Conservation (phyloP, 2,797 vertebrate genomes). For the Paramormyrops hopkinsi region DNA sequence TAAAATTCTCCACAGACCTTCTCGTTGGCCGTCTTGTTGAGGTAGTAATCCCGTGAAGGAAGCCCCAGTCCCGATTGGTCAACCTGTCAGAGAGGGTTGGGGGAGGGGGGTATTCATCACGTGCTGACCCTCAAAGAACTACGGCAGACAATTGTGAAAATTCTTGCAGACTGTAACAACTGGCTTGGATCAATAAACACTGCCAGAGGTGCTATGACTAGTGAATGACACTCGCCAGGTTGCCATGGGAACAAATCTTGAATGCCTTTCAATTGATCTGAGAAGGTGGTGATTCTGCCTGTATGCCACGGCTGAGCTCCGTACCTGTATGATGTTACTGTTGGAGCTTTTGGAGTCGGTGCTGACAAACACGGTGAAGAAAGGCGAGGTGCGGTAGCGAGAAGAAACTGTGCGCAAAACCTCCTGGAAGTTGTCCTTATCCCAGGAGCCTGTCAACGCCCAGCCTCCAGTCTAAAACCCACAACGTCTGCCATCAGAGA, state of each 20-base stretch:
- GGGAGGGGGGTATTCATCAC: slow-evolving; percentile 26
- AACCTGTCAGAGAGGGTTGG: slow-evolving; percentile 58
- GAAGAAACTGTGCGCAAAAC: slow-evolving; percentile 77
- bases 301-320: background rate
- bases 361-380: slow-evolving; percentile 88
- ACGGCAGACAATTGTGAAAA: background rate
- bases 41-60: slow-evolving; percentile 89
- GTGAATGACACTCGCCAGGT: background rate
- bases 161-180: background rate
- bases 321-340: slow-evolving; percentile 93
- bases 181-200: background rate
- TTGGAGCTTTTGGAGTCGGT: slow-evolving; percentile 93
- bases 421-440: slow-evolving; percentile 79
- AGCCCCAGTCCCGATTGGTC: slow-evolving; percentile 90
- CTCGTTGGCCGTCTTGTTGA: slow-evolving; percentile 91
- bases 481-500: background rate
- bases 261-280: background rate
- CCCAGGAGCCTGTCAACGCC: slow-evolving; percentile 75
- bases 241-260: background rate
- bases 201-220: background rate
- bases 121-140: background rate
- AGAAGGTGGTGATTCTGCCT: background rate
- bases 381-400: slow-evolving; percentile 77
- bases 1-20: slow-evolving; percentile 64
- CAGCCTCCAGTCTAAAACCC: slow-evolving; percentile 82